Percentiles rank a stretch among this genome's conserved stretches.
Conservation (phyloP, 2,888 invertebrate species). For the Xiphydria camelus region DNA sequence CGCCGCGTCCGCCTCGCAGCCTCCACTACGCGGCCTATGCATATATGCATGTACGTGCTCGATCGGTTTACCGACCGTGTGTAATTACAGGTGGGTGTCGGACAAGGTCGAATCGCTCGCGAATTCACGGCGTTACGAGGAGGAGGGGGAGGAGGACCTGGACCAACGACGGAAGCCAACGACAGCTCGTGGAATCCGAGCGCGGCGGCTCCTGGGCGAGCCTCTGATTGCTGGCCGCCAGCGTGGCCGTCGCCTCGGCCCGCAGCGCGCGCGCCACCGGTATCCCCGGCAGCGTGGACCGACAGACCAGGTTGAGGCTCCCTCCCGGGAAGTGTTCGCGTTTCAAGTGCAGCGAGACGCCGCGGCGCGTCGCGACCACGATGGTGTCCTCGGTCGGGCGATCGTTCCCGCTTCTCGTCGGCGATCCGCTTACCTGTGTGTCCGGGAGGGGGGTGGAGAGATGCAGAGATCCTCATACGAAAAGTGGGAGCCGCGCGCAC, state of each 20-base stretch:
- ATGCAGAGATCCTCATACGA: neutral
- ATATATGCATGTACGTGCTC: too few species aligned
- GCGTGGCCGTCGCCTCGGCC: constrained; percentile 38
- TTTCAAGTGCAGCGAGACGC: constrained; percentile 40
- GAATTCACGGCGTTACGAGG: too few species aligned
- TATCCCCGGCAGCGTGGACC: constrained; percentile 43
- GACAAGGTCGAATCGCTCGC: too few species aligned
- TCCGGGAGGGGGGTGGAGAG: constrained; percentile 49
- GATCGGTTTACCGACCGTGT: too few species aligned
- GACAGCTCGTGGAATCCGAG: constrained; percentile 26
- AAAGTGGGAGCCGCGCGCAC: neutral
- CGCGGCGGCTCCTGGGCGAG: constrained; percentile 49
- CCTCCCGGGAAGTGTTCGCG: constrained; percentile 48
- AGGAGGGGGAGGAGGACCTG: constrained; percentile 11
- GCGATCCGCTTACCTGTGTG: constrained; percentile 39
- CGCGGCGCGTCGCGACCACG: constrained; percentile 37
- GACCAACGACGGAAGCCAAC: too few species aligned
- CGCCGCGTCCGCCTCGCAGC: too few species aligned
- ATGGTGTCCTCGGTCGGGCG: constrained; percentile 17
- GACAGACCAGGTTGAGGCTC: constrained; percentile 42
- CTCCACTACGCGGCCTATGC: too few species aligned
- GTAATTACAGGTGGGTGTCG: too few species aligned
- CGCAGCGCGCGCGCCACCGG: constrained; percentile 28
- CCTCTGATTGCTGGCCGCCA: constrained; percentile 51
- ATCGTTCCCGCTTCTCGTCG: constrained; percentile 30